These are phyloP conservation scores for Macropodus opercularis DNA, from an alignment of 2,797 vertebrate genomes.

Conservation along the genomic window DNA sequence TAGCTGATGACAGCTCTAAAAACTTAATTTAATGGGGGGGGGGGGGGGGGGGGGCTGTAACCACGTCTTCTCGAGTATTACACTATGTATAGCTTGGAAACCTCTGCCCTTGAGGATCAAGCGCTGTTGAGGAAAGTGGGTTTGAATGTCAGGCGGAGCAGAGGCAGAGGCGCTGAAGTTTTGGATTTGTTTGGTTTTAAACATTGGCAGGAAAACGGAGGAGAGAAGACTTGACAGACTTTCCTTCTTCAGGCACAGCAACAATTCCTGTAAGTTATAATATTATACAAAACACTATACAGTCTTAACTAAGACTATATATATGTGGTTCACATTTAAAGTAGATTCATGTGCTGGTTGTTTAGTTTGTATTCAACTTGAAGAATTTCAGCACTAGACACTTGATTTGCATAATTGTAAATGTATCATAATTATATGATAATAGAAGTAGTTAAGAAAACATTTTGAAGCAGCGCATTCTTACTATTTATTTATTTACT, in stretches of 20 bases:
- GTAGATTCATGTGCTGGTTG: too few species aligned
- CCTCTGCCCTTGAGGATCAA: constrained; percentile 11
- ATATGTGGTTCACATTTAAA: too few species aligned
- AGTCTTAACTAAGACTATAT: too few species aligned
- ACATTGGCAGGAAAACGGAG: neutral
- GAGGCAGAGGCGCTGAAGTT: constrained; percentile 4
- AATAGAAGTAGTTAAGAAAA: too few species aligned
- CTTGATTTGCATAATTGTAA: too few species aligned
- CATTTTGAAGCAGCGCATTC: too few species aligned
- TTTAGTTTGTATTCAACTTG: too few species aligned
- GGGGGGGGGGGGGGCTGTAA: constrained; percentile 16
- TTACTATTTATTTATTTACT: too few species aligned
- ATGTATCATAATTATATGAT: too few species aligned
- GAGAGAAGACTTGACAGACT: neutral
- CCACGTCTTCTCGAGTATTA: neutral
- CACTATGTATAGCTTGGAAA: constrained; percentile 56
- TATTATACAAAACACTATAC: too few species aligned
- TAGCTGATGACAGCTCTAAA: constrained; percentile 14
- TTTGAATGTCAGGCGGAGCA: constrained; percentile 17
- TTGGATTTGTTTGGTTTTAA: neutral
- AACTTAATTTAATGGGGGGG: constrained; percentile 17
- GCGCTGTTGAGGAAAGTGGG: constrained; percentile 5
- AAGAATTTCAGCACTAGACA: too few species aligned
- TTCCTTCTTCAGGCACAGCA: constrained; percentile 3
- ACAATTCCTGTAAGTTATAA: neutral